phyloP scores from a whole-genome alignment of 2,797 vertebrate genomes.

The Hippopotamyrus pictus region DNA sequence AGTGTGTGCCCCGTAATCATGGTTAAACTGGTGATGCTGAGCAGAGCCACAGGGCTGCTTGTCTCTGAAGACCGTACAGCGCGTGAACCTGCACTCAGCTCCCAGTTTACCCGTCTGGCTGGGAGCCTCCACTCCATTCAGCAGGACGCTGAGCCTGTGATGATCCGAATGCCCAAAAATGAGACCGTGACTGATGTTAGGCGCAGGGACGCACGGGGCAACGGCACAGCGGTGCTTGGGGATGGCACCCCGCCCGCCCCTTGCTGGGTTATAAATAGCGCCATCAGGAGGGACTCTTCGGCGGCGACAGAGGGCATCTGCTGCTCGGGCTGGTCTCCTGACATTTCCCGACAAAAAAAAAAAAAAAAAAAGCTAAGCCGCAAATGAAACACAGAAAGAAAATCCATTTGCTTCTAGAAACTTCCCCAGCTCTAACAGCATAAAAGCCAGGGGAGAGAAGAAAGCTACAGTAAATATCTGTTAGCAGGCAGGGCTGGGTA shows the following conservation, averaged over 20 bases:
- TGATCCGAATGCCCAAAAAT: background rate
- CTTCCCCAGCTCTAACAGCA: background rate
- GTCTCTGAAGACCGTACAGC: background rate
- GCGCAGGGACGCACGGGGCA: background rate
- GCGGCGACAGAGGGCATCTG: background rate
- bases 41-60: background rate
- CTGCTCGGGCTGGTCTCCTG: background rate
- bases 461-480: background rate
- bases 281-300: constrained; percentile 36
- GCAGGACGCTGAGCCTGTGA: background rate
- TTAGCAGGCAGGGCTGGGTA: background rate
- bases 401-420: background rate
- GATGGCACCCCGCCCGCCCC: constrained; percentile 23
- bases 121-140: background rate
- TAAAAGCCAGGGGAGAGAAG: background rate
- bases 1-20: background rate
- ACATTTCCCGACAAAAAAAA: background rate
- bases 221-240: constrained; percentile 7
- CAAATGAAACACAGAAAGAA: background rate
- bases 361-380: background rate
- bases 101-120: background rate
- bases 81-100: background rate
- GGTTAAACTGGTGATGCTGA: background rate
- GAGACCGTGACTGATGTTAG: background rate
- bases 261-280: constrained; percentile 55